phyloP scores from a whole-genome alignment of 2,113 vertebrate species.

The Plotosus lineatus region DNA sequence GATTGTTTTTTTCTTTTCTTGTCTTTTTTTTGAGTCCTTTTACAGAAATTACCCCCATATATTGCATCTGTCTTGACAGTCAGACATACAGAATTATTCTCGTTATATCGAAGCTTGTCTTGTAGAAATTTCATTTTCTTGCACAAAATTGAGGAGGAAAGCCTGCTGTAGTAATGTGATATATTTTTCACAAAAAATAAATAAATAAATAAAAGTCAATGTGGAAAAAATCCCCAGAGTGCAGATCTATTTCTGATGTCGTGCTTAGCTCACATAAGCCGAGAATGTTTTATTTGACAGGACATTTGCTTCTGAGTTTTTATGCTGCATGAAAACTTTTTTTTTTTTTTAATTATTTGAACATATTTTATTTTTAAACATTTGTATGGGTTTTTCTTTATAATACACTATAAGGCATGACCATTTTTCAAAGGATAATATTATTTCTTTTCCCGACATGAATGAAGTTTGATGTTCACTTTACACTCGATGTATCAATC shows the following conservation, averaged over 20 bases:
- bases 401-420: neutral
- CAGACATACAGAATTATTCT: slow-evolving; percentile 23
- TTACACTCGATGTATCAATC: neutral
- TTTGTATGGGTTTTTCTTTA: neutral
- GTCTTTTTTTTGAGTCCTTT: neutral
- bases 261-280: slow-evolving; percentile 1
- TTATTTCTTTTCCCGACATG: neutral
- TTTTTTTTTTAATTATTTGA: neutral
- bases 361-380: neutral
- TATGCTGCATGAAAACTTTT: neutral
- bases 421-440: neutral
- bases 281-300: neutral
- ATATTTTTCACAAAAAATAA: slow-evolving; percentile 6
- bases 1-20: neutral
- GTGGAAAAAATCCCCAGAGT: neutral
- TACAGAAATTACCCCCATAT: slow-evolving; percentile 34
- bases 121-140: slow-evolving; percentile 25
- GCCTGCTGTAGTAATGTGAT: neutral
- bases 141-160: neutral
- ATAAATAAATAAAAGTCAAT: neutral
- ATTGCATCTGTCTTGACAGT: slow-evolving; percentile 4
- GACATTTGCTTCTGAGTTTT: neutral
- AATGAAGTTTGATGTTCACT: neutral
- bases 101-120: slow-evolving; percentile 4
- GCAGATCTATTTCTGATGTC: neutral